phyloP scores from a whole-genome alignment of 2,113 vertebrate genomes.

The Alces alces region DNA sequence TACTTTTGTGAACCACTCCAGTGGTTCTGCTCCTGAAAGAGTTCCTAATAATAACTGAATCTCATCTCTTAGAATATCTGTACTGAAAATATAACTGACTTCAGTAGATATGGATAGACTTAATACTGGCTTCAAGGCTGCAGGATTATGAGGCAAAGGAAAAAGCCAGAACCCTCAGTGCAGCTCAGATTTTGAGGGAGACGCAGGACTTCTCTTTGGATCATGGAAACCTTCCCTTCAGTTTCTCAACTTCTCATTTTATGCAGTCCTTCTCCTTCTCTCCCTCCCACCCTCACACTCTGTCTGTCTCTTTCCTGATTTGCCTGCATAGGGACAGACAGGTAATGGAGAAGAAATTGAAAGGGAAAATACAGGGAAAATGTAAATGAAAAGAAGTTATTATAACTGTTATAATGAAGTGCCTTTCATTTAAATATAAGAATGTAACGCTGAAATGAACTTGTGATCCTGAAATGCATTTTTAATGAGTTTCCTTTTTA shows the following conservation, averaged over 20 bases:
- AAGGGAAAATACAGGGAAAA: slow-evolving; percentile 95
- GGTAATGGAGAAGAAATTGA: slow-evolving; percentile 99
- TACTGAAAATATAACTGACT: not conserved
- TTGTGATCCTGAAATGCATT: slow-evolving; percentile 99
- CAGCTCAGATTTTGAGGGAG: not conserved
- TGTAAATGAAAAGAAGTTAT: slow-evolving; percentile 99
- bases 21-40: accelerated
- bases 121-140: not conserved
- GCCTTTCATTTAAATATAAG: slow-evolving; percentile 99
- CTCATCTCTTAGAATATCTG: not conserved
- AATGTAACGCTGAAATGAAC: slow-evolving; percentile 98
- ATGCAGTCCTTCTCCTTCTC: slow-evolving; percentile 51
- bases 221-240: slow-evolving; percentile 43
- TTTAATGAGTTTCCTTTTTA: slow-evolving; percentile 99
- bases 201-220: slow-evolving; percentile 27
- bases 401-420: slow-evolving; percentile 99
- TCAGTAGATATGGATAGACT: not conserved
- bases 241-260: slow-evolving; percentile 76
- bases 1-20: not conserved
- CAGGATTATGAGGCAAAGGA: not conserved
- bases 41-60: not conserved
- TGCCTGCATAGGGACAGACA: slow-evolving; percentile 89
- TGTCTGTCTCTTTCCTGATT: slow-evolving; percentile 85
- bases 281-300: slow-evolving; percentile 43
- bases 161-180: not conserved